A percentile compares a stretch with the other conserved stretches of the same genome.
Conservation (phyloP, 2,113 vertebrate genomes). For the Rhynchopsitta pachyrhyncha region DNA sequence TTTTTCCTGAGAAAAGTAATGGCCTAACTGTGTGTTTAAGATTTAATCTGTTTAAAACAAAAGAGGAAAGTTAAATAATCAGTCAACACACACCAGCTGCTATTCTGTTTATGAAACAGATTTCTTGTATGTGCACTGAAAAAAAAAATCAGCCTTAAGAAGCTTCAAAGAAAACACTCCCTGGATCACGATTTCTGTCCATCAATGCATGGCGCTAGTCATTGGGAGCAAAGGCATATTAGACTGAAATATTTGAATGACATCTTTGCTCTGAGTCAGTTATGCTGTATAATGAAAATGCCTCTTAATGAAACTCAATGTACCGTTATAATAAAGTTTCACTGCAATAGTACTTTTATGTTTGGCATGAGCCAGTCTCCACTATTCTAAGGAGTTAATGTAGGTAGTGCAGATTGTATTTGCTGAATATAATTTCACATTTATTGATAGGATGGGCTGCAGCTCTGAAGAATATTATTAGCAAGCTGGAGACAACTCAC, state of each 20-base stretch:
- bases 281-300: not conserved
- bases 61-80: not conserved
- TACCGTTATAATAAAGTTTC: not conserved
- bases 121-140: not conserved
- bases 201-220: accelerated
- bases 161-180: not conserved
- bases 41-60: not conserved
- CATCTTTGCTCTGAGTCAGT: not conserved
- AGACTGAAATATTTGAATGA: not conserved
- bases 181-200: not conserved
- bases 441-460: not conserved
- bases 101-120: not conserved
- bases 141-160: not conserved
- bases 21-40: not conserved
- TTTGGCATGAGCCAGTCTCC: not conserved
- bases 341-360: not conserved
- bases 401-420: not conserved
- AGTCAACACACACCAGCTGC: not conserved
- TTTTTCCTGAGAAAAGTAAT: not conserved
- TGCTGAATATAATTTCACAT: not conserved
- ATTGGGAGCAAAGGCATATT: not conserved
- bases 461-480: not conserved
- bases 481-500: not conserved
- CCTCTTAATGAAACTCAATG: constrained; percentile 24
- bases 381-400: not conserved